phyloP scores from a whole-genome alignment of 92 coral and sea anemone genomes.

The Desmophyllum pertusum region DNA sequence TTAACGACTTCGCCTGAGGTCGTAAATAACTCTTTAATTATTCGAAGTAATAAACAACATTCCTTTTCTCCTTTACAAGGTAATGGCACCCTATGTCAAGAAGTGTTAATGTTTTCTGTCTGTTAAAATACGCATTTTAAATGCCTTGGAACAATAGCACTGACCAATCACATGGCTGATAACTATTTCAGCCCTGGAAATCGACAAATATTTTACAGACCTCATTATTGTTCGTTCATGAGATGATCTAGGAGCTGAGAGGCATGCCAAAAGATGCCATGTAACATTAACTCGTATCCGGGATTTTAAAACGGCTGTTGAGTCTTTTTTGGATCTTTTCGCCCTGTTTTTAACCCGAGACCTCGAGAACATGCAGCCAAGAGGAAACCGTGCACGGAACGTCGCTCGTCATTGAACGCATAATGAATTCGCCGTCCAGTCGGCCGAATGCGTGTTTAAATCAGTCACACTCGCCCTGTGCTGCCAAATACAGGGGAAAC shows the following conservation, averaged over 20 bases:
- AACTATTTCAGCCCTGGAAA: conserved; percentile 2
- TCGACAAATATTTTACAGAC: conserved; percentile 36
- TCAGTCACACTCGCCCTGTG: neutral
- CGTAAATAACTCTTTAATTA: conserved; percentile 1
- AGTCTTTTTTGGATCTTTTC: neutral
- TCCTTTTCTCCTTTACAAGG: neutral
- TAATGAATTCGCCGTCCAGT: conserved; percentile 13
- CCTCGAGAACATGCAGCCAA: neutral
- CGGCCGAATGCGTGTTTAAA: neutral
- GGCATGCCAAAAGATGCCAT: neutral
- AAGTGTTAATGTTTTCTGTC: conserved; percentile 57
- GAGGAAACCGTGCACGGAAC: conserved; percentile 17
- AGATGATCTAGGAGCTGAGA: neutral
- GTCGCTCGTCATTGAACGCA: neutral
- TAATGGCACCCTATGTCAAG: conserved; percentile 29
- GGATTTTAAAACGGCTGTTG: conserved; percentile 2
- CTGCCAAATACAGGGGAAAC: neutral
- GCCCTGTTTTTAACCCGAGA: neutral
- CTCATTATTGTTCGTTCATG: conserved; percentile 7
- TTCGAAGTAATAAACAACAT: conserved; percentile 3
- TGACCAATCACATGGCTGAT: conserved; percentile 49
- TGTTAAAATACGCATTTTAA: conserved; percentile 36
- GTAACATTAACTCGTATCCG: conserved; percentile 31
- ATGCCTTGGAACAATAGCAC: conserved; percentile 47
- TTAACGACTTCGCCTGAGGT: neutral